Percentiles rank a stretch among this genome's conserved stretches.
Evolutionary conservation across 2,888 invertebrate genomes (phyloP).

Genomic region (Drosophila buzzatii): DNA sequence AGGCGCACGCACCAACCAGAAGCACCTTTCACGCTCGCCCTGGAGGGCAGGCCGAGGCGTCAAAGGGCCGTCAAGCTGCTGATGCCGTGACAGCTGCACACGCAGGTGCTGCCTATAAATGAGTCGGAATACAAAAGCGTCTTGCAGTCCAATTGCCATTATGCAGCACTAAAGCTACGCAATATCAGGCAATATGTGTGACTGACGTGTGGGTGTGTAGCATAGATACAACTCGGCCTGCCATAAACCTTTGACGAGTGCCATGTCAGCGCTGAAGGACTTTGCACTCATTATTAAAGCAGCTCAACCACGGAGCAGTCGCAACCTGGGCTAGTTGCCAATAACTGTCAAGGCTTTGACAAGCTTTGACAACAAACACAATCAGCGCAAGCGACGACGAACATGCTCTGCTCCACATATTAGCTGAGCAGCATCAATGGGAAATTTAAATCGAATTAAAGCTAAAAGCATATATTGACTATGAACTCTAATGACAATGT

Average conservation of each 20-base stretch:
- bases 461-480: too few species aligned
- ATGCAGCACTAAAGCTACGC: conserved; percentile 24
- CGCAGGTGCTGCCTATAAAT: conserved; percentile 29
- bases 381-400: conserved; percentile 10
- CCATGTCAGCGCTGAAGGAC: conserved; percentile 36
- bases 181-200: conserved; percentile 10
- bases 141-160: conserved; percentile 40
- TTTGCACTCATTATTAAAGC: conserved; percentile 62
- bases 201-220: not conserved
- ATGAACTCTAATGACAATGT: not conserved
- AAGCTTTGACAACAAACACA: conserved; percentile 20
- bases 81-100: conserved; percentile 31
- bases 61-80: conserved; percentile 47
- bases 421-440: not conserved
- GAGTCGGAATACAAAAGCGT: conserved; percentile 24
- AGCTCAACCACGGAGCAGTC: conserved; percentile 7
- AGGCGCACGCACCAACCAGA: conserved; percentile 1
- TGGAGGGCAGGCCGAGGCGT: conserved; percentile 35
- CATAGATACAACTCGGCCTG: conserved; percentile 18
- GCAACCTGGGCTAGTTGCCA: conserved; percentile 21
- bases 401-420: not conserved
- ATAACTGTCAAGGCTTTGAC: conserved; percentile 32
- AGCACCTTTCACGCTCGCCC: not conserved
- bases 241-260: conserved; percentile 45
- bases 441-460: not conserved